Conservation (phyloP, 2,113 vertebrate species). For the Mellivora capensis region DNA sequence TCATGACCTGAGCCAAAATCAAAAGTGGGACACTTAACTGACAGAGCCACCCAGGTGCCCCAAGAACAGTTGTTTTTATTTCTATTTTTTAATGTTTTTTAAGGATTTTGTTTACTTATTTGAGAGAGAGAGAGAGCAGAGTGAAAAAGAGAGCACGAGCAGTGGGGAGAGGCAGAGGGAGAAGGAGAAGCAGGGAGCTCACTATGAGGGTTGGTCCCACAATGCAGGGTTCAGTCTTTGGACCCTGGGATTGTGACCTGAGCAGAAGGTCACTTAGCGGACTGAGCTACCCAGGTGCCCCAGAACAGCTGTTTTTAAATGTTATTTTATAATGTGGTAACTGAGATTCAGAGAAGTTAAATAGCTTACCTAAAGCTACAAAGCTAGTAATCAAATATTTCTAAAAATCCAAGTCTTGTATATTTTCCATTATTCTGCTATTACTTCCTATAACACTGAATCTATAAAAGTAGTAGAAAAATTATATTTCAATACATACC, state of each 20-base stretch:
- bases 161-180: too few species aligned
- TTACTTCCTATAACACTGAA: neutral
- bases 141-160: neutral
- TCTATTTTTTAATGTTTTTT: neutral
- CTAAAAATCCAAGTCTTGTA: neutral
- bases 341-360: neutral
- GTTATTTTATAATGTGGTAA: neutral
- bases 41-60: too few species aligned
- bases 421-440: neutral
- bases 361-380: neutral
- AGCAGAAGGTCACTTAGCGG: neutral
- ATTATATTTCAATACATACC: conserved; percentile 80
- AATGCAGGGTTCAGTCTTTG: neutral
- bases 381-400: conserved; percentile 12
- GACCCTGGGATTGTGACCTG: neutral
- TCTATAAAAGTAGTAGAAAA: neutral
- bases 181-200: too few species aligned
- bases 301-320: neutral
- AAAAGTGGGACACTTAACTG: too few species aligned
- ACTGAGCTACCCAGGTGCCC: neutral
- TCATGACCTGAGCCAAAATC: neutral
- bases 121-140: neutral
- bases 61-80: neutral
- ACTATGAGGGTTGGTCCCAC: too few species aligned
- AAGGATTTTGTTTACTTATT: neutral